Base-by-base conservation (phyloP, 2,888 invertebrate genomes). In the Cynaeus angustus region DNA sequence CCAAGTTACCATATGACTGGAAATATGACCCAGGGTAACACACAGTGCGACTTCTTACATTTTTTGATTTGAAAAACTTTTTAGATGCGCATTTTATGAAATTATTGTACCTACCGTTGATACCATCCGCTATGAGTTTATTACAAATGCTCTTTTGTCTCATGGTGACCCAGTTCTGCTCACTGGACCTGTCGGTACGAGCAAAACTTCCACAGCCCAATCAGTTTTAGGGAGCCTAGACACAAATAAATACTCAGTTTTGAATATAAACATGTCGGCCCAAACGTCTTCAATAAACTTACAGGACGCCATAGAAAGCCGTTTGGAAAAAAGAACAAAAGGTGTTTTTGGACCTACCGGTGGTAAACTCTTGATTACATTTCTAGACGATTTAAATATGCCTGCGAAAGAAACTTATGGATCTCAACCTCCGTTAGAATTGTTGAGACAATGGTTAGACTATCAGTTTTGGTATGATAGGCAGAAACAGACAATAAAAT, bases 321-420 rank as follows among this genome's bases (percentile, higher is more conserved):
- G 93, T n/a, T 88, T 95, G 0, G 96, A 96, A 84, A 96, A 96
- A 86, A 87, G 95, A 56, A 95, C 95, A 0, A 96, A 96, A 83
- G 94, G 92, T 0, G 90, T 92, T 68, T 96, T 90, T 80, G 91
- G 92, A 1, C 96, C 96, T 0, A 86, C 91, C 16, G 94, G 92
- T 74, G 92, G 94, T 81, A 96, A 95, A 86, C 91, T 88, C 74
- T 90, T 97, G 90, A 89, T 96, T 67, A 90, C 93, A 6, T 96
- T 95, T 83, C 90, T 97, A 90, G 97, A 97, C 83, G 96, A 97
- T 83, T 91, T 97, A 78, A 96, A 96, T 86, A 96, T 96, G 95
- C 96, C 96, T 0, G 93, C 93, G 5, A 93, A 94, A 74, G 96
- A 97, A 80, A 89, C 89, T 9, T 96, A 94, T 81, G 96, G 96